These are phyloP conservation scores for Alcedo quadribrachys DNA, from an alignment of 2,797 vertebrate genomes.

Conservation along the genomic window DNA sequence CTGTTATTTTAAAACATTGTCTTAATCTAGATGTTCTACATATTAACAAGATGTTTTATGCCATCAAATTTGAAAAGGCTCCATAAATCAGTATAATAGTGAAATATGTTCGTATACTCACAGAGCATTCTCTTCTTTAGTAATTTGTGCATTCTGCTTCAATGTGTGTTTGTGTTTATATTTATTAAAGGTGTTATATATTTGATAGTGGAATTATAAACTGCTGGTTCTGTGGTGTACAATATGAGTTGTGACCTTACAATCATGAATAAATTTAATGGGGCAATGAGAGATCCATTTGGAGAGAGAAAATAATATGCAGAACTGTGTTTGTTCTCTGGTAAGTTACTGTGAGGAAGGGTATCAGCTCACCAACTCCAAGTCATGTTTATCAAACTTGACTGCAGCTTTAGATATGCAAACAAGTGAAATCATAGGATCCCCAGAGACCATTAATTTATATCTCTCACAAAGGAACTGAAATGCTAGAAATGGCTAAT, in stretches of 20 bases:
- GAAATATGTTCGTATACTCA: neutral
- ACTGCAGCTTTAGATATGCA: neutral
- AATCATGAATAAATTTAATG: neutral
- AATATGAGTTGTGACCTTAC: neutral
- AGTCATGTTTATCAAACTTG: neutral
- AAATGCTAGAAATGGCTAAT: neutral
- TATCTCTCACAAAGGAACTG: neutral
- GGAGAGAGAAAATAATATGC: accelerated
- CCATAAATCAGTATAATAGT: neutral
- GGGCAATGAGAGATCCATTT: neutral
- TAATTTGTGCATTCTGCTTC: neutral
- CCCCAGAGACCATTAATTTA: neutral
- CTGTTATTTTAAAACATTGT: neutral
- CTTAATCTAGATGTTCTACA: neutral
- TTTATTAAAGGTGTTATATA: neutral
- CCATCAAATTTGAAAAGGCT: neutral
- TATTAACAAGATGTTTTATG: neutral
- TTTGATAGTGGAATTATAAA: neutral
- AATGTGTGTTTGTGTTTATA: neutral
- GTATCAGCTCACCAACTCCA: neutral
- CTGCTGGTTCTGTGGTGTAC: neutral
- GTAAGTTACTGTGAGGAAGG: neutral
- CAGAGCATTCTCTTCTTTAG: neutral
- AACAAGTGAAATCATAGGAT: neutral
- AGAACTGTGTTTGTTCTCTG: neutral